phyloP scores from a whole-genome alignment of 2,888 invertebrate genomes.

The Platycheirus albimanus region DNA sequence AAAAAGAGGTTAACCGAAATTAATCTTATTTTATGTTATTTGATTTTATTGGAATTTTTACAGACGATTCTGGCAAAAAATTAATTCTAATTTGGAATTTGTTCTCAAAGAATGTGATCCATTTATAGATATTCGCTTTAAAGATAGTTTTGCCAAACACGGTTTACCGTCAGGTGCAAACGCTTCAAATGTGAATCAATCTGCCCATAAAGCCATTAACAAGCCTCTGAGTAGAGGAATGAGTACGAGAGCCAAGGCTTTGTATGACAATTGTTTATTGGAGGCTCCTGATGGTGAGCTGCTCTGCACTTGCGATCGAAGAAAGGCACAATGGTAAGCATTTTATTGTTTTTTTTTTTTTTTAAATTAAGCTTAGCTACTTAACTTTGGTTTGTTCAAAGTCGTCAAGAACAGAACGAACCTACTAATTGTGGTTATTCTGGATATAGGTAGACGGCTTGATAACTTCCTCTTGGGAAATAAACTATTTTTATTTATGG shows the following conservation, averaged over 20 bases:
- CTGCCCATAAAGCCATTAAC: slow-evolving; percentile 23
- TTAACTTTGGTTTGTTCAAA: too few relatives aligned
- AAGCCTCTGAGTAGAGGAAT: slow-evolving; percentile 75
- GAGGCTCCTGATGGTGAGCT: slow-evolving; percentile 90
- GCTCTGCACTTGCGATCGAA: slow-evolving; percentile 89
- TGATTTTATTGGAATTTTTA: neutral
- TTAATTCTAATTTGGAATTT: slow-evolving; percentile 58
- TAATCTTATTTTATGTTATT: neutral
- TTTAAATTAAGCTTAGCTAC: too few relatives aligned
- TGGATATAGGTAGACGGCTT: too few relatives aligned
- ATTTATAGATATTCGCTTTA: slow-evolving; percentile 79
- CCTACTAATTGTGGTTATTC: too few relatives aligned
- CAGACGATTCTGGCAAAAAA: slow-evolving; percentile 77
- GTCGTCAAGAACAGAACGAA: too few relatives aligned
- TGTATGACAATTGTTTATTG: slow-evolving; percentile 91
- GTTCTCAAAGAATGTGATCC: slow-evolving; percentile 77
- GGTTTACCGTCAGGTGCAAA: slow-evolving; percentile 42
- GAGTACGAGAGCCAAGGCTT: slow-evolving; percentile 83
- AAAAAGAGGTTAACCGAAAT: slow-evolving; percentile 69
- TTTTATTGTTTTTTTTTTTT: neutral
- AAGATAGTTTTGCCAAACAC: slow-evolving; percentile 72
- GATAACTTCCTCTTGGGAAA: too few relatives aligned
- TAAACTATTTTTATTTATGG: too few relatives aligned
- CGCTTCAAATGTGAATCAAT: neutral
- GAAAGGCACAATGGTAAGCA: slow-evolving; percentile 88